Evolutionary conservation across 2,797 vertebrate species (phyloP), one percentile per base, ranked within the genome.

Genomic region (Carapus acus): DNA sequence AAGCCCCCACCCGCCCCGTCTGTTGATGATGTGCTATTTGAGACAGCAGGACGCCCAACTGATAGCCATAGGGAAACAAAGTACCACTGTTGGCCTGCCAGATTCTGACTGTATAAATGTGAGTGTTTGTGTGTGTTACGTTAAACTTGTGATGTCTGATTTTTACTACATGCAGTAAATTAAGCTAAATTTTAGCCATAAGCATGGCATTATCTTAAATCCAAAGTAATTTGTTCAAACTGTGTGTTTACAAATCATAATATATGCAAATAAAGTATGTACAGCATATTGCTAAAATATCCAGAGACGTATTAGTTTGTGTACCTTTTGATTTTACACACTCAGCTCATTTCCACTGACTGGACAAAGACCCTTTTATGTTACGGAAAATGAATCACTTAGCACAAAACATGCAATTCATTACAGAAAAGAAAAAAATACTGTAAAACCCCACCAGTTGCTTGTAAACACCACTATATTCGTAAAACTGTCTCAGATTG

Each of bases 381-480:
- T 29, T 24, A 59, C n/a, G 66, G 62, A 68, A 74, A 72, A 81
- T 56, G 51, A 76, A 67, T 50, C 16, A 56, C 45, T 47, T 18
- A 12, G 43, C 45, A 53, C 47, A 71, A 46, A 72, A 64, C 45
- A 48, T 45, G 33, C 59, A 64, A 61, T 60, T 70, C 54, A 49
- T 58, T 66, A 68, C 61, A 69, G 54, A 66, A 63, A 24, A 62
- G 51, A 23, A 58, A 65, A 43, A 50, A 45, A 51, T 44, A 58
- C 52, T 51, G 61, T 62, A 61, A 72, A 72, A 62, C 47, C 55
- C 44, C 74, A 80, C 45, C 13, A 40, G 69, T 74, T 77, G 54
- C 68, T 73, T 63, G 67, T 81, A 78, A 85, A 79, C 19, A 36
- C 38, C 12, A 65, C 70, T 46, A 37, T 40, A 54, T 60, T 76